phyloP scores from a whole-genome alignment of 2,113 vertebrate genomes.

The Ptilorrhoa leucosticta region DNA sequence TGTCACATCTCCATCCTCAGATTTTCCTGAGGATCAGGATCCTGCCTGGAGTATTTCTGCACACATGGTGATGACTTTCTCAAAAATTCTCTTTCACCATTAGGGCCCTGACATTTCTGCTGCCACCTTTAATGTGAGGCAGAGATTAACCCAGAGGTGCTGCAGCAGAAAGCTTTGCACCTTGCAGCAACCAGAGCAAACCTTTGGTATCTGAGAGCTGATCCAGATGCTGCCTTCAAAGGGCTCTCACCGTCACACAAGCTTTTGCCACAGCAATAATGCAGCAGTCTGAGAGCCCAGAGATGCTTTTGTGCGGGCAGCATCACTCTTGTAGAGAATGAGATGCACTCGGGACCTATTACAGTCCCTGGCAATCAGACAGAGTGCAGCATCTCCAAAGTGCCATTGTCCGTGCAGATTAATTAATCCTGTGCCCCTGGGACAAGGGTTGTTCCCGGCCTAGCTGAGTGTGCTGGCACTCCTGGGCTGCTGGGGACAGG shows the following conservation, averaged over 20 bases:
- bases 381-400: neutral
- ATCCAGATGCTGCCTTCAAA: neutral
- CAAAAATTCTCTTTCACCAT: neutral
- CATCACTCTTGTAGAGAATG: neutral
- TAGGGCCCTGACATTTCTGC: neutral
- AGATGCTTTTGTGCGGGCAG: neutral
- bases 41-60: neutral
- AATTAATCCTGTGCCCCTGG: neutral
- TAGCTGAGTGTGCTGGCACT: neutral
- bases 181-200: neutral
- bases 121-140: neutral
- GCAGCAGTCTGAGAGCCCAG: neutral
- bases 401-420: neutral
- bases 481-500: neutral
- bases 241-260: fast-evolving
- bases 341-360: neutral
- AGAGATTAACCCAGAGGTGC: neutral
- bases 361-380: neutral
- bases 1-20: neutral
- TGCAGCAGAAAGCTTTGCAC: neutral
- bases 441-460: neutral
- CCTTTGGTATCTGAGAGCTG: neutral
- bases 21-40: neutral
- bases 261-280: neutral
- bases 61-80: neutral